phyloP scores from a whole-genome alignment of 2,797 vertebrate species.

The Macropodus opercularis region DNA sequence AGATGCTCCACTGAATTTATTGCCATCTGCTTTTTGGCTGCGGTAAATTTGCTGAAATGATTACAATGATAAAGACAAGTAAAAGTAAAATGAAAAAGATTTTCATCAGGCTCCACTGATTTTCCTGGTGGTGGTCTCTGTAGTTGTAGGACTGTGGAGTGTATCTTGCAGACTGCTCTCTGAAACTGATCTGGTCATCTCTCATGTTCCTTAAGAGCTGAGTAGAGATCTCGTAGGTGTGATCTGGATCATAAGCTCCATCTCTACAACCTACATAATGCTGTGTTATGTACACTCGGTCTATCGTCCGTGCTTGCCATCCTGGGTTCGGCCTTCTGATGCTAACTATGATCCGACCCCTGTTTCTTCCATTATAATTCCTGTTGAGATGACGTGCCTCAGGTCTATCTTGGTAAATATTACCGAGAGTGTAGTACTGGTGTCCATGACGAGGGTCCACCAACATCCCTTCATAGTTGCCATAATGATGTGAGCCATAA shows the following conservation, averaged over 20 bases:
- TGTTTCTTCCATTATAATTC: slow-evolving; percentile 33
- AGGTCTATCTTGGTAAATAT: slow-evolving; percentile 25
- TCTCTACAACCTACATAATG: slow-evolving; percentile 36
- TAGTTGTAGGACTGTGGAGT: too few species aligned
- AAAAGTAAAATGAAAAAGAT: too few species aligned
- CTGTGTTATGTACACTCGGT: slow-evolving; percentile 69
- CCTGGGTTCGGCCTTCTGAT: slow-evolving; percentile 12
- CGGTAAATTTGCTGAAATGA: too few species aligned
- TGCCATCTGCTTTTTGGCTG: too few species aligned
- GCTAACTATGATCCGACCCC: slow-evolving; percentile 66
- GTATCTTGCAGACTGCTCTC: too few species aligned
- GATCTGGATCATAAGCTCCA: slow-evolving; percentile 54
- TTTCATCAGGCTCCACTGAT: too few species aligned
- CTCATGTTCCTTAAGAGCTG: too few species aligned
- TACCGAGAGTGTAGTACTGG: slow-evolving; percentile 68
- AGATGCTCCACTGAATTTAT: too few species aligned
- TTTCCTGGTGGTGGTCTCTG: too few species aligned
- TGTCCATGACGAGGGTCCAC: slow-evolving; percentile 22
- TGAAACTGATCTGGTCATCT: too few species aligned
- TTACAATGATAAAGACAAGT: too few species aligned
- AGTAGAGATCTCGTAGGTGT: slow-evolving; percentile 59
- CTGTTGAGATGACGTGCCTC: slow-evolving; percentile 20
- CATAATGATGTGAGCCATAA: slow-evolving; percentile 69
- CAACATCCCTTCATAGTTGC: slow-evolving; percentile 61
- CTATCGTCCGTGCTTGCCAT: slow-evolving; percentile 1